Percentiles rank a stretch among this genome's conserved stretches.
phyloP scores from a whole-genome alignment of 2,797 vertebrate genomes.

The Xerus rutilus region DNA sequence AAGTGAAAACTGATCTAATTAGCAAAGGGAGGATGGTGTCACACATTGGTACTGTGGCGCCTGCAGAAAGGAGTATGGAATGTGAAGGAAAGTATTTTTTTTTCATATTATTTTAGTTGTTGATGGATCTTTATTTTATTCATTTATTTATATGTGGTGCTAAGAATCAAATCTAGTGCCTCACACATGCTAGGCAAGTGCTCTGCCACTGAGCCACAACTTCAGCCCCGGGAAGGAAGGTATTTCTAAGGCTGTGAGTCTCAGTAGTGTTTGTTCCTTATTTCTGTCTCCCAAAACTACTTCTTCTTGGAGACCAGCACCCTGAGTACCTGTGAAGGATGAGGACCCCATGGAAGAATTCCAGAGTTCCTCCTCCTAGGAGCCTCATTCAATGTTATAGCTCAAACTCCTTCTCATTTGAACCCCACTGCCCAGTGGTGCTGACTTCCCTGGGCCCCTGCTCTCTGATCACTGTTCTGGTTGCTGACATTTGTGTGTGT shows the following conservation, averaged over 20 bases:
- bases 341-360: rapidly evolving
- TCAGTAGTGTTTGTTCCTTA: neutral
- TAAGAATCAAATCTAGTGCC: no score
- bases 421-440: neutral
- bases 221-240: neutral
- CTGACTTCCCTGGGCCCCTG: neutral
- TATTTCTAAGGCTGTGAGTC: neutral
- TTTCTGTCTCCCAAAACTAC: neutral
- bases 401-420: neutral
- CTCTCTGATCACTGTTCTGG: neutral
- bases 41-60: no score
- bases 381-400: neutral
- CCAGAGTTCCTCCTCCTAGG: neutral
- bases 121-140: no score
- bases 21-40: neutral
- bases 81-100: neutral
- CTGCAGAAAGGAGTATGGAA: neutral
- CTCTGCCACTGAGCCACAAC: no score
- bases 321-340: rapidly evolving
- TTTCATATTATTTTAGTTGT: no score
- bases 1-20: neutral
- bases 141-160: no score
- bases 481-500: neutral
- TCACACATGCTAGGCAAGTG: no score
- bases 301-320: neutral